Evolutionary conservation across 2,888 invertebrate genomes (phyloP), one percentile per base, ranked within the genome.

Genomic region (Meiosimyza decipiens): DNA sequence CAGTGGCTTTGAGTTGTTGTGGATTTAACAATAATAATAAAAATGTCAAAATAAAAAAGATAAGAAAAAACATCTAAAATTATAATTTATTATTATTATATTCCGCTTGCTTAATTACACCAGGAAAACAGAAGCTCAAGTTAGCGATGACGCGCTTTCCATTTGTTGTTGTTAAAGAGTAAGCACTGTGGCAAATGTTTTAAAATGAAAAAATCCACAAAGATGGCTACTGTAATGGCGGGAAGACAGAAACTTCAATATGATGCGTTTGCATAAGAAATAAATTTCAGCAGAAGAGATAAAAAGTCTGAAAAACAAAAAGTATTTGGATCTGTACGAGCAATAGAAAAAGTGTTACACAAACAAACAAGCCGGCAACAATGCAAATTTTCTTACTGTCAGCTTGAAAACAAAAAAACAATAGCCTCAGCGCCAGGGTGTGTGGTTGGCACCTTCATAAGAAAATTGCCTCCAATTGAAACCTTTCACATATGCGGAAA

Each of bases 51-150:
- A 73, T 74, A 73, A 73, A 75, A n/a, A 73, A 73, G 1, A 63
- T 74, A 74, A 73, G 72, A 18, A 69, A 76, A 73, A 76, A 80
- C 82, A 83, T 83, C 82, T 84, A 84, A 85, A 84, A 86, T 86
- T 86, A 87, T 87, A 86, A 86, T 85, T 86, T 87, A 86, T 85
- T 85, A 85, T 85, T 85, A 85, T 86, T 86, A 86, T 86, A 86
- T 87, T 84, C 85, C 82, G 83, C 83, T 86, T 86, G 85, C 85
- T 85, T 85, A 87, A 86, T 85, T 84, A 78, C 82, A 86, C 82
- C 85, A 86, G 86, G 86, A 79, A 81, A 85, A 79, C 83, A 84
- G 81, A 81, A 80, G 76, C 76, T 28, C 50, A 64, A 76, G 73
- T 65, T 54, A 55, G 22, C 15, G 6, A 57, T 51, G 7, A 28